A percentile compares a stretch with the other conserved stretches of the same genome.
Conservation (phyloP, 2,888 invertebrate genomes). For the Incurvaria masculella region DNA sequence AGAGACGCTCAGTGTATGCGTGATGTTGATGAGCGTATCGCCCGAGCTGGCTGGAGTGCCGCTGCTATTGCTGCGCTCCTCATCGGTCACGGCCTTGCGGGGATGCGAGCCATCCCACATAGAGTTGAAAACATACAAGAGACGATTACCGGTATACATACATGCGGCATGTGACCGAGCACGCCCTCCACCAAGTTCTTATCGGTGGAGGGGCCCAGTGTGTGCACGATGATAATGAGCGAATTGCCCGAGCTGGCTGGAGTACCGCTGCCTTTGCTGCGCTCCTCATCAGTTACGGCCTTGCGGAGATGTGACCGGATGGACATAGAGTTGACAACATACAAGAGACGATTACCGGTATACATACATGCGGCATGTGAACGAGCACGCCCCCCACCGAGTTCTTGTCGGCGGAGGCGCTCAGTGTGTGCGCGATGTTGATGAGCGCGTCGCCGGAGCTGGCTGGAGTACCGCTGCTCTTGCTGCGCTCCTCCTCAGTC, state of each 20-base stretch:
- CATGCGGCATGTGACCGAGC: slow-evolving; percentile 90
- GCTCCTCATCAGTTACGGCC: slow-evolving; percentile 66
- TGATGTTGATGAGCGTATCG: slow-evolving; percentile 30
- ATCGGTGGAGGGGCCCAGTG: slow-evolving; percentile 43
- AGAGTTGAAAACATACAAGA: slow-evolving; percentile 31
- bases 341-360: slow-evolving; percentile 29
- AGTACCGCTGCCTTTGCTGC: slow-evolving; percentile 28
- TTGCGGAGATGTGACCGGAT: slow-evolving; percentile 54
- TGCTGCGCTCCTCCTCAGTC: slow-evolving; percentile 59
- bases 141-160: slow-evolving; percentile 45
- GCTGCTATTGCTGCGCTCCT: slow-evolving; percentile 38
- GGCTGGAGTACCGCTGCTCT: slow-evolving; percentile 27
- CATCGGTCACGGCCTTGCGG: slow-evolving; percentile 68
- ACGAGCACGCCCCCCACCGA: slow-evolving; percentile 84
- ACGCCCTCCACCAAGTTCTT: slow-evolving; percentile 80
- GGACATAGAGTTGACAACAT: slow-evolving; percentile 17
- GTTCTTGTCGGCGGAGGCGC: slow-evolving; percentile 58
- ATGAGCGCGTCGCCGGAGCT: slow-evolving; percentile 29
- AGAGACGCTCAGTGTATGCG: slow-evolving; percentile 25
- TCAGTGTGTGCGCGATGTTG: slow-evolving; percentile 29
- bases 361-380: slow-evolving; percentile 88
- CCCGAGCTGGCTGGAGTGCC: slow-evolving; percentile 27
- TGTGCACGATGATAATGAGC: slow-evolving; percentile 32
- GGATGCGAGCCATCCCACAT: slow-evolving; percentile 59
- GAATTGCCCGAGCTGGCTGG: slow-evolving; percentile 28